Evolutionary conservation across 2,888 invertebrate genomes (phyloP), one percentile per base, ranked within the genome.

Genomic region (Callyntrura guangdongensis): DNA sequence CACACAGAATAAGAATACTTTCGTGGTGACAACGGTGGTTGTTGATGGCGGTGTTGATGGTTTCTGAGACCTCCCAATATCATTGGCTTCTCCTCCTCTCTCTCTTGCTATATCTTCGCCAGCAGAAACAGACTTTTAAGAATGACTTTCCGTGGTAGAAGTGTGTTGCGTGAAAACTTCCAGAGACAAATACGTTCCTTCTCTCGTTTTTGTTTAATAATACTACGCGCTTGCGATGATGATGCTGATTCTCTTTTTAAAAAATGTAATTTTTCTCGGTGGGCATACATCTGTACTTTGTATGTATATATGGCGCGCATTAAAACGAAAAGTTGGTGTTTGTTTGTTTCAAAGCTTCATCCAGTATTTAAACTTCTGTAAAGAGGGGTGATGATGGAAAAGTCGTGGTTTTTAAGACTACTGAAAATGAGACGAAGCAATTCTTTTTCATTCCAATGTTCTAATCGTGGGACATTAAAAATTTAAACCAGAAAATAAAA

Each of bases 391-490:
- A 86, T 79, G 67, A 81, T 17, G 25, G 72, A 85, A 90, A 90
- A 82, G 85, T 79, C 84, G 83, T 89, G 83, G 72, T 61, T 81
- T 86, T 87, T 86, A 64, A 84, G 53, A 17, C 64, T 49, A 69
- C 64, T 84, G 69, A 81, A 91, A 81, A 69, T 83, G 61, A 64
- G 77, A 61, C 84, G 89, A 90, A 85, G 89, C 87, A 87, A 64
- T 74, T 64, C 61, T 56, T 69, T 89, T 79, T 59, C 56, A 79
- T 85, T 67, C 67, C 89, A 86, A 87, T 86, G 92, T 87, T 91
- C 91, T 91, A 88, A 92, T 92, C 91, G 91, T 49, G 53, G 91
- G 86, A 92, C 92, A 93, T 93, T 93, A 93, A 93, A 93, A 93
- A 93, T 93, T 92, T 92, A 93, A 82, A 90, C 79, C 77, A 79